Evolutionary conservation across 2,113 vertebrate genomes (phyloP), one percentile per base, ranked within the genome.

Genomic region (mouse (Mus musculus)): DNA sequence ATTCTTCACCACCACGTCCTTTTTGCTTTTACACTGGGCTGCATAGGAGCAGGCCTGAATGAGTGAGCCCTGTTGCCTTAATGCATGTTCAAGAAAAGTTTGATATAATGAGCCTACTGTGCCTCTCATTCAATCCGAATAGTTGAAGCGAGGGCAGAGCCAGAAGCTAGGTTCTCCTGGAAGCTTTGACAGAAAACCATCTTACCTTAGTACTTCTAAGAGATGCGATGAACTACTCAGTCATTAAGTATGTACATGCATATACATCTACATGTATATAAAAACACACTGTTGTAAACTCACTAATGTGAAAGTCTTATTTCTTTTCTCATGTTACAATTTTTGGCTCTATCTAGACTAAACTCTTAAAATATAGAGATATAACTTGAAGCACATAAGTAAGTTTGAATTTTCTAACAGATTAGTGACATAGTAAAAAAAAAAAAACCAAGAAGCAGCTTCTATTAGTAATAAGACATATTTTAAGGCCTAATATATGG

Each of bases 371-470:
- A 88, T 89, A 85, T 72, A 92, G 36, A 77, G 52, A 81, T 76
- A 54, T 3, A 88, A 89, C 5, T 1, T 26, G 20, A 59, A 46
- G 28, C 28, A 69, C 12, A n/a, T 49, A 86, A 13, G 2, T 49
- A 82, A 87, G 36, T 96, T 93, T 11, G 67, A 67, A 30, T 81
- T 91, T 90, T 86, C 54, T 89, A 28, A 46, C 30, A 95, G 39
- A 5, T n/a, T 56, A 11, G 75, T 89, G 73, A 33, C 71, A 69
- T 61, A 65, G 24, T 76, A 49, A 88, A 28, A 94, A 89, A 77
- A 54, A 54, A 54, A 6, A 54, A 54, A 54, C 52, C 6, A 30
- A 93, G 28, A 71, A 59, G 54, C 6, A 75, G 4, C 12, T 28
- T 3, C 6, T 63, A 59, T 67, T 84, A 52, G 28, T 77, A 75